A percentile compares a stretch with the other conserved stretches of the same genome.
phyloP scores from a whole-genome alignment of 1,140 invertebrate genomes.

The fruit fly (Drosophila melanogaster) region Release_6_plus_ISO1_MT NT_033779.5:18816001-18816500 shows the following conservation, averaged over 20 bases:
- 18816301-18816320: conserved; percentile 10
- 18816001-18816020: conserved; percentile 25
- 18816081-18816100: too few relatives aligned
- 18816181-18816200: too few relatives aligned
- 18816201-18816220: too few relatives aligned
- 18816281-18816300: conserved; percentile 12
- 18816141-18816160: too few relatives aligned
- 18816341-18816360: conserved; percentile 78
- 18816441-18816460: not conserved
- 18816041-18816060: not conserved
- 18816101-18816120: too few relatives aligned
- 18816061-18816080: not conserved
- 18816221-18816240: too few relatives aligned
- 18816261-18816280: not conserved
- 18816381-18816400: conserved; percentile 52
- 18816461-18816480: conserved; percentile 49
- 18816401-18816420: conserved; percentile 36
- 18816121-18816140: too few relatives aligned
- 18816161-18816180: too few relatives aligned
- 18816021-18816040: not conserved
- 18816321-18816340: conserved; percentile 72
- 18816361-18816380: conserved; percentile 67
- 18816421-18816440: not conserved
- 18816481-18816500: conserved; percentile 40
- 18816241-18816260: too few relatives aligned